phyloP scores from a whole-genome alignment of 1,140 invertebrate species.

The Nephila pilipes region DNA sequence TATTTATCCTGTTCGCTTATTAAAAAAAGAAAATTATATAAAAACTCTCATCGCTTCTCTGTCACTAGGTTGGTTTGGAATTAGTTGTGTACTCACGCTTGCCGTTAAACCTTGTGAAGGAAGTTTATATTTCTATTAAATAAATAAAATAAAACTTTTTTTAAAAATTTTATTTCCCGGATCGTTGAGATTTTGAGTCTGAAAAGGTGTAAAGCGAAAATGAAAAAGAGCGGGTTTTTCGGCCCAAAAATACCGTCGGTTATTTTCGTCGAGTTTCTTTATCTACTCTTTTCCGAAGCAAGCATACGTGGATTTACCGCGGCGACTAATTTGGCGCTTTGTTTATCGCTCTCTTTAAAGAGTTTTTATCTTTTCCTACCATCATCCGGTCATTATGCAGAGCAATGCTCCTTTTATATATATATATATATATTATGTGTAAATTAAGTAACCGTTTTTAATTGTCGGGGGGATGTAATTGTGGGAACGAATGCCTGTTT shows the following conservation, averaged over 20 bases:
- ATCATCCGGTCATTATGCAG: background rate
- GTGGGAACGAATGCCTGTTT: too few species aligned
- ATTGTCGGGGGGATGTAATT: too few species aligned
- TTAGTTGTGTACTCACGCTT: background rate
- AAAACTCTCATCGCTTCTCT: background rate
- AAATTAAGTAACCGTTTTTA: too few species aligned
- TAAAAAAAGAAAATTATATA: conserved; percentile 3
- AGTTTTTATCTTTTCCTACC: background rate
- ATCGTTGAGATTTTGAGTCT: background rate
- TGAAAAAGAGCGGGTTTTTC: conserved; percentile 20
- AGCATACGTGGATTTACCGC: conserved; percentile 3
- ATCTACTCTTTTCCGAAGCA: conserved; percentile 25
- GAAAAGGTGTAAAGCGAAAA: conserved; percentile 50
- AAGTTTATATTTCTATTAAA: background rate
- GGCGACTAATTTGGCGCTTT: conserved; percentile 11
- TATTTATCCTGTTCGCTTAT: conserved; percentile 27
- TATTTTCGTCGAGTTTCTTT: conserved; percentile 63
- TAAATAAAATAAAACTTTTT: background rate
- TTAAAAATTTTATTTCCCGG: background rate
- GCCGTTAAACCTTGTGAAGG: background rate
- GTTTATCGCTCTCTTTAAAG: conserved; percentile 28
- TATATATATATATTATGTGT: too few species aligned
- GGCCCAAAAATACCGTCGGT: conserved; percentile 44
- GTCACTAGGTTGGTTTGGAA: background rate
- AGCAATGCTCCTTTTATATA: background rate